Evolutionary conservation across 2,113 vertebrate species (phyloP).

Genomic region (Sebastes fasciatus): DNA sequence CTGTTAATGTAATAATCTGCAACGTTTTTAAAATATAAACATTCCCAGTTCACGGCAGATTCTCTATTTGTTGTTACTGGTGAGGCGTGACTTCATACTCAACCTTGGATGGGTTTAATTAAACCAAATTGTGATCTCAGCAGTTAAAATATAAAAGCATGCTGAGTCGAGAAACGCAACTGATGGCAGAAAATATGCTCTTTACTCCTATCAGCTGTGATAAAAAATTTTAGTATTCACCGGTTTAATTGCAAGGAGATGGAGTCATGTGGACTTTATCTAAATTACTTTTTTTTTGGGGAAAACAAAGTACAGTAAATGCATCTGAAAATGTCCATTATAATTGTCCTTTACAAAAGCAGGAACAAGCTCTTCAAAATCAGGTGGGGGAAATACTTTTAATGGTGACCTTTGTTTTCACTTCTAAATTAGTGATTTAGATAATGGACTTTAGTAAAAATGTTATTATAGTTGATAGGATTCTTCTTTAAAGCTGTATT

Average conservation of each 20-base stretch:
- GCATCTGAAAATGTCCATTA: neutral
- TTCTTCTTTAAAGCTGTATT: neutral
- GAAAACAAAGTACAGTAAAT: neutral
- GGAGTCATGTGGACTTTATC: slow-evolving; percentile 8
- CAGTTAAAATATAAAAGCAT: neutral
- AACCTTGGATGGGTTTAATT: slow-evolving; percentile 8
- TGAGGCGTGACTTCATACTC: neutral
- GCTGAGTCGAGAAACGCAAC: neutral
- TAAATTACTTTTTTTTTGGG: slow-evolving; percentile 21
- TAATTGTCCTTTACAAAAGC: neutral
- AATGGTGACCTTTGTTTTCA: slow-evolving; percentile 2
- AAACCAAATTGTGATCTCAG: slow-evolving; percentile 11
- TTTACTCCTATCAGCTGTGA: slow-evolving; percentile 1
- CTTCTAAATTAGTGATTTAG: neutral
- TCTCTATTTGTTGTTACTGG: neutral
- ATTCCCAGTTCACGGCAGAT: neutral
- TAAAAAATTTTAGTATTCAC: slow-evolving; percentile 8
- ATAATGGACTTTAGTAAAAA: neutral
- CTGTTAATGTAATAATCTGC: slow-evolving; percentile 3
- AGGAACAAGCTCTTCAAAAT: neutral
- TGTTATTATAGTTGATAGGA: neutral
- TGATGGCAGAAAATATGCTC: slow-evolving; percentile 7
- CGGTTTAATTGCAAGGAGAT: slow-evolving; percentile 25
- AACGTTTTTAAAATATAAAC: neutral
- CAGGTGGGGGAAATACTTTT: neutral